These are phyloP conservation scores for Protodeltote pygarga DNA, from an alignment of 2,888 invertebrate genomes.

Conservation along the genomic window DNA sequence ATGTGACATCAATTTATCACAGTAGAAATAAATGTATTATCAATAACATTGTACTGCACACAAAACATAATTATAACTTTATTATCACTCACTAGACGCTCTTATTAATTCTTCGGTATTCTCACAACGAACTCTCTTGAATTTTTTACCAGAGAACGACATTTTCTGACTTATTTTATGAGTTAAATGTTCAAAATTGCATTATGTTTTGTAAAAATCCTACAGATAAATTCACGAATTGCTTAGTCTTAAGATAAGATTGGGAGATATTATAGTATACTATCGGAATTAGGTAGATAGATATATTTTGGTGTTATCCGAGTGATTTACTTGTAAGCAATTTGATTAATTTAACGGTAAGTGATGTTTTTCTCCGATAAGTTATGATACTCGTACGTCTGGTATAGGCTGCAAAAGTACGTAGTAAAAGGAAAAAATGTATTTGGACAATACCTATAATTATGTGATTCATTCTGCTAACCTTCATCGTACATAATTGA, in stretches of 20 bases:
- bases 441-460: too few species aligned
- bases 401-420: too few species aligned
- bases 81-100: slow-evolving; percentile 64
- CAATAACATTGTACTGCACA: background rate
- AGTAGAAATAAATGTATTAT: background rate
- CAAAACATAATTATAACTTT: background rate
- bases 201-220: slow-evolving; percentile 10
- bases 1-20: too few species aligned
- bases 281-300: too few species aligned
- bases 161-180: slow-evolving; percentile 44
- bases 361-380: too few species aligned
- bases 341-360: too few species aligned
- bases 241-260: slow-evolving; percentile 37
- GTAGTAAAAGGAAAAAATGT: too few species aligned
- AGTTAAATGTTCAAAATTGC: slow-evolving; percentile 11
- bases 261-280: too few species aligned
- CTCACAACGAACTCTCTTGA: slow-evolving; percentile 62
- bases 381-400: too few species aligned
- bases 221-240: slow-evolving; percentile 4
- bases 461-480: too few species aligned
- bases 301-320: background rate
- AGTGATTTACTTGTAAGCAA: too few species aligned
- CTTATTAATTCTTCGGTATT: slow-evolving; percentile 67
- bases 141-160: slow-evolving; percentile 75
- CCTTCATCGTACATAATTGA: too few species aligned